phyloP scores from a whole-genome alignment of 2,113 vertebrate species.

The Oplegnathus fasciatus region DNA sequence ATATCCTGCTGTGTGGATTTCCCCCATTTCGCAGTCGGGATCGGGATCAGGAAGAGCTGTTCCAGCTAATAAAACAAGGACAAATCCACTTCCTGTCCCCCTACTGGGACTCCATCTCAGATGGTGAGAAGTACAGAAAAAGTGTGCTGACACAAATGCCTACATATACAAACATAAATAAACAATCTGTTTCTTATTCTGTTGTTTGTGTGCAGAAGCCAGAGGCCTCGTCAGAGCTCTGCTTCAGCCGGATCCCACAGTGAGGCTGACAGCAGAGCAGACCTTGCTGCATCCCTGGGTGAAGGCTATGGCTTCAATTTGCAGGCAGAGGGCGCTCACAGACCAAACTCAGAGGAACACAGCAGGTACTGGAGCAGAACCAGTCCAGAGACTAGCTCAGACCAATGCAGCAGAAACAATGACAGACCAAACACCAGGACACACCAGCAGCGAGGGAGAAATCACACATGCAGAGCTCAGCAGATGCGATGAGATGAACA shows the following conservation, averaged over 20 bases:
- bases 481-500: conserved; percentile 14
- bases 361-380: conserved; percentile 23
- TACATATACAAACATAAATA: background rate
- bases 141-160: background rate
- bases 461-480: conserved; percentile 13
- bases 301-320: conserved; percentile 79
- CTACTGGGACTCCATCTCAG: conserved; percentile 96
- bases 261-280: conserved; percentile 90
- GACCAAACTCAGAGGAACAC: conserved; percentile 44
- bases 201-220: conserved; percentile 79
- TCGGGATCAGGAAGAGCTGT: conserved; percentile 94
- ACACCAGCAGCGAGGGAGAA: background rate
- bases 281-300: conserved; percentile 93
- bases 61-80: conserved; percentile 92
- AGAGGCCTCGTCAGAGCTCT: conserved; percentile 91
- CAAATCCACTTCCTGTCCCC: conserved; percentile 92
- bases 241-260: conserved; percentile 89
- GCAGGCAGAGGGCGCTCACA: conserved; percentile 82
- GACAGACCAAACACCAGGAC: conserved; percentile 27
- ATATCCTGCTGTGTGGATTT: conserved; percentile 95
- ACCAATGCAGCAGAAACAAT: conserved; percentile 31
- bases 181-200: background rate
- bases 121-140: conserved; percentile 84
- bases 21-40: conserved; percentile 95
- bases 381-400: conserved; percentile 22